These are phyloP conservation scores for Cynocephalus volans DNA, from an alignment of 2,113 vertebrate species.

Conservation along the genomic window DNA sequence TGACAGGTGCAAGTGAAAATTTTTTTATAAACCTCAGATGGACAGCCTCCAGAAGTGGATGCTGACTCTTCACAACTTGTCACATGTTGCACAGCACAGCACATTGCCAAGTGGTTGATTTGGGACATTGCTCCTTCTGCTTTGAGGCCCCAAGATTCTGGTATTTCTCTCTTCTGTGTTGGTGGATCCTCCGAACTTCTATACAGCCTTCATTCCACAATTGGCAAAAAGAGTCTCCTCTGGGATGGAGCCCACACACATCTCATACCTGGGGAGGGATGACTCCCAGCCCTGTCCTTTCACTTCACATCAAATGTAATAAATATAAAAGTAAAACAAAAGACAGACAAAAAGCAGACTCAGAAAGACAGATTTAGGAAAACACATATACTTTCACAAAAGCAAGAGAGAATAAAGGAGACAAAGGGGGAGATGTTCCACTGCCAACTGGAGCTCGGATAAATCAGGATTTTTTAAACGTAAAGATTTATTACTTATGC, in stretches of 20 bases:
- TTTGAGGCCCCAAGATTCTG: neutral
- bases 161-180: neutral
- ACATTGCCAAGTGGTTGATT: neutral
- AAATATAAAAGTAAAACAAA: slow-evolving; percentile 68
- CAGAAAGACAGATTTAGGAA: slow-evolving; percentile 48
- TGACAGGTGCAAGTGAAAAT: neutral
- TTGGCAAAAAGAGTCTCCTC: neutral
- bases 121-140: neutral
- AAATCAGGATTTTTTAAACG: slow-evolving; percentile 7
- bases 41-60: neutral
- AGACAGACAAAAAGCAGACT: slow-evolving; percentile 65
- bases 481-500: neutral
- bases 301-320: slow-evolving; percentile 57
- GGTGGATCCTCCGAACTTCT: neutral
- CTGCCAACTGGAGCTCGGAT: neutral
- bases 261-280: neutral
- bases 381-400: neutral
- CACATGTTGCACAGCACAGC: neutral
- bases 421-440: neutral
- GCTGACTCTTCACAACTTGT: neutral
- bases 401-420: neutral
- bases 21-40: neutral
- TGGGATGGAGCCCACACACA: neutral
- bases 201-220: neutral
- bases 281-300: neutral